Percentiles rank a stretch among this genome's conserved stretches.
phyloP scores from a whole-genome alignment of 2,888 invertebrate genomes.

The Cylloceria caligata region DNA sequence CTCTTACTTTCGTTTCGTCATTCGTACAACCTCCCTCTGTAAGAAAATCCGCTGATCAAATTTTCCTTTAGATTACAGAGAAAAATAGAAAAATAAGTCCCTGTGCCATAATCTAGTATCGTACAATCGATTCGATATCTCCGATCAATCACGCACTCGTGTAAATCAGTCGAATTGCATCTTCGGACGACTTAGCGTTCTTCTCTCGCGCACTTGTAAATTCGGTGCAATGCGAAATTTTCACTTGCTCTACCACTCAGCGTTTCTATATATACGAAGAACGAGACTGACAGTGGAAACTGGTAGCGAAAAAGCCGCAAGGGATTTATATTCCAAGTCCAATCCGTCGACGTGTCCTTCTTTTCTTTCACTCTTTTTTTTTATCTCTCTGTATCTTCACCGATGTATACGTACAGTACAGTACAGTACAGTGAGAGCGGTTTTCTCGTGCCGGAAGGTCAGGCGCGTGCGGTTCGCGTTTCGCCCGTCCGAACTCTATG shows the following conservation, averaged over 20 bases:
- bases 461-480: conserved; percentile 52
- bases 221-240: conserved; percentile 41
- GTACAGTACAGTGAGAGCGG: conserved; percentile 5
- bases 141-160: conserved; percentile 51
- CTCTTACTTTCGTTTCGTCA: too few species aligned
- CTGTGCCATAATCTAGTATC: conserved; percentile 41
- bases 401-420: neutral
- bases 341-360: conserved; percentile 39
- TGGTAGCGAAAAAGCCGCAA: conserved; percentile 18
- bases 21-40: too few species aligned
- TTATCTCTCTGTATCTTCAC: conserved; percentile 18
- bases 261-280: neutral
- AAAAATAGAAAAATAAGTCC: conserved; percentile 12
- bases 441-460: conserved; percentile 54
- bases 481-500: conserved; percentile 20
- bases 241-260: conserved; percentile 11
- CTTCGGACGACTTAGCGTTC: neutral
- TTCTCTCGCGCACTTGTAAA: conserved; percentile 5
- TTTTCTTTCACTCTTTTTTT: conserved; percentile 23
- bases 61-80: too few species aligned
- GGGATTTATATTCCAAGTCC: conserved; percentile 44
- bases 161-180: conserved; percentile 57
- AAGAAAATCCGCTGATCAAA: too few species aligned
- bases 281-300: conserved; percentile 2
- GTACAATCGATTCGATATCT: conserved; percentile 63